Evolutionary conservation across 2,797 vertebrate genomes (phyloP), one percentile per base, ranked within the genome.

Genomic region (Hylomyscus alleni): DNA sequence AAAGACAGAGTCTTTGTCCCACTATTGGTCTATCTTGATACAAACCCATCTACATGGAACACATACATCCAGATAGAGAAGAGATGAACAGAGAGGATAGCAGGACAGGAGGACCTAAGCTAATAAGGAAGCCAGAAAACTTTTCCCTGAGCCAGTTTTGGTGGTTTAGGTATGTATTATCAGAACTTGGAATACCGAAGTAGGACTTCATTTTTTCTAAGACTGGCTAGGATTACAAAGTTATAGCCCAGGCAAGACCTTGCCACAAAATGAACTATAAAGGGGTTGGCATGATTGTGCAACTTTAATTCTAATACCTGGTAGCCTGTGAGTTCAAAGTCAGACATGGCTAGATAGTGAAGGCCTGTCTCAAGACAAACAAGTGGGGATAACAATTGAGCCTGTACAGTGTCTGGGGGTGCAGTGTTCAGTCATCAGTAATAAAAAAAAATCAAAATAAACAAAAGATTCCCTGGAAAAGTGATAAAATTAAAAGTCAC

Each of bases 391-490:
- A 22, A 47, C 4, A 15, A 40, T 88, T 54, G 56, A 88, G 69
- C 67, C 19, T 0, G 40, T 58, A 58, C 13, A 15, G 40, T 73
- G 50, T 73, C 15, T 56, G 50, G 40, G 1, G 50, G 26, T 14
- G 11, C 15, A 17, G 15, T 34, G 10, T 8, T 88, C 24, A 88
- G 5, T 31, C n/a, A 58, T 26, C 26, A 75, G 15, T 20, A 54
- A 17, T 37, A 26, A 69, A 89, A 58, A 56, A 29, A 75, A 58
- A 58, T 19, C 20, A 86, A 72, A 29, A 54, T 6, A 37, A 52
- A 89, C 50, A 82, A 96, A 85, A 82, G 1, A 77, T 88, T 93
- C 88, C 52, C 17, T 52, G 60, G 72, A 76, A 86, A 92, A 94
- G 72, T 34, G 69, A 85, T 78, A 83, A 0, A 8, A 95, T 77